phyloP scores from a whole-genome alignment of 2,888 invertebrate species.

The Drosophila nr. medialis region DNA sequence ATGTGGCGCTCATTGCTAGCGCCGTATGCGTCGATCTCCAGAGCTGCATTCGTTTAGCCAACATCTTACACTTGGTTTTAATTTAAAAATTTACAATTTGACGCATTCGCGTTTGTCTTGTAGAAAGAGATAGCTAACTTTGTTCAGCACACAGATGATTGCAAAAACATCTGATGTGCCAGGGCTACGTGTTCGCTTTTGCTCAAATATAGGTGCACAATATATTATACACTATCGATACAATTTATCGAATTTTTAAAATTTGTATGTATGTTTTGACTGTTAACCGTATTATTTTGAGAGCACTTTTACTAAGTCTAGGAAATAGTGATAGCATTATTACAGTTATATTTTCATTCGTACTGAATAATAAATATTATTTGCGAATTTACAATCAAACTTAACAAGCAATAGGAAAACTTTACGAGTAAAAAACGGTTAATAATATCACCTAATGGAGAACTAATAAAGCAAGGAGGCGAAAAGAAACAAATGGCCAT shows the following conservation, averaged over 20 bases:
- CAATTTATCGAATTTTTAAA: constrained; percentile 1
- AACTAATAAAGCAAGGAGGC: neutral
- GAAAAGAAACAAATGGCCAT: neutral
- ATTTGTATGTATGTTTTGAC: neutral
- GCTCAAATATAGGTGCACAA: neutral
- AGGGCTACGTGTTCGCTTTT: constrained; percentile 26
- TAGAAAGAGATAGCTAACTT: constrained; percentile 40
- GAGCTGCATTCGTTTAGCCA: constrained; percentile 70
- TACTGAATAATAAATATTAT: neutral
- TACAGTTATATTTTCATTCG: neutral
- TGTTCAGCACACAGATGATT: constrained; percentile 33
- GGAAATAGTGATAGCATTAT: neutral
- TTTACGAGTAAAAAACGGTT: neutral
- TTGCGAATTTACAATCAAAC: neutral
- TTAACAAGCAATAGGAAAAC: neutral
- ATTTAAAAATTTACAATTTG: constrained; percentile 47
- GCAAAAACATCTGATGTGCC: constrained; percentile 32
- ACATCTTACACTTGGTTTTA: constrained; percentile 61
- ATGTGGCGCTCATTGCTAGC: constrained; percentile 40
- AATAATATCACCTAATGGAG: neutral
- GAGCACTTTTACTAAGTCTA: neutral
- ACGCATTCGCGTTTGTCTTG: constrained; percentile 34
- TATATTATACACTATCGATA: constrained; percentile 19
- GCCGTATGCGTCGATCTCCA: constrained; percentile 60
- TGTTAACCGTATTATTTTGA: neutral